Conservation (phyloP, 2,888 invertebrate genomes). For the Eristalinus sepulchralis region DNA sequence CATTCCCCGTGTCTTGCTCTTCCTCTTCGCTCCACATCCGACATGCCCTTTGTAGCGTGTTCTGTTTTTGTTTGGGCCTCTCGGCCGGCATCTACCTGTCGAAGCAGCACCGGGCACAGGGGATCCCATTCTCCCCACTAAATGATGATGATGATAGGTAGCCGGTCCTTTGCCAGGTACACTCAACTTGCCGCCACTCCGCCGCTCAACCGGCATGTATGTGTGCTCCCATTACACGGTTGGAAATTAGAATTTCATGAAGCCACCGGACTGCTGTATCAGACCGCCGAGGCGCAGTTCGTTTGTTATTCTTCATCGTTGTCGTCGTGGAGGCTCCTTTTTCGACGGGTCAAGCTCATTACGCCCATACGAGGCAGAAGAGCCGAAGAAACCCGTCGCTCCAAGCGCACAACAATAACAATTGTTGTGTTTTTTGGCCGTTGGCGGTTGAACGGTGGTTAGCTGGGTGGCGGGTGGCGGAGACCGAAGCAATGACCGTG, state of each 20-base stretch:
- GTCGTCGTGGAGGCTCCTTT: conserved; percentile 10
- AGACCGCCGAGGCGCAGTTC: conserved; percentile 20
- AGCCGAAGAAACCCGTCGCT: conserved; percentile 3
- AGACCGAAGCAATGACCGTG: conserved; percentile 59
- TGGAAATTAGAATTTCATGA: conserved; percentile 63
- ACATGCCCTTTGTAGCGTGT: conserved; percentile 56
- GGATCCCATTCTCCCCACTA: conserved; percentile 33
- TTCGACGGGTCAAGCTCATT: conserved; percentile 59
- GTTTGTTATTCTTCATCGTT: conserved; percentile 14
- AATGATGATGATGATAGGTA: conserved; percentile 49
- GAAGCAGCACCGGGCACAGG: conserved; percentile 31
- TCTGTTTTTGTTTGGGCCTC: conserved; percentile 3
- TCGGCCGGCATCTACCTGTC: conserved; percentile 43
- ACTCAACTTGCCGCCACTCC: neutral
- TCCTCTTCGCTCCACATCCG: conserved; percentile 25
- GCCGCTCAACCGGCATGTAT: neutral
- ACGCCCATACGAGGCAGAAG: conserved; percentile 43
- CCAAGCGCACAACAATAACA: conserved; percentile 41
- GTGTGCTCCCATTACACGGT: neutral
- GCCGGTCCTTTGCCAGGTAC: conserved; percentile 4
- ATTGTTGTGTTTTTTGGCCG: neutral
- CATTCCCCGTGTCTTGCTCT: neutral
- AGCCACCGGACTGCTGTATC: conserved; percentile 21
- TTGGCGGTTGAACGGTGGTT: neutral
- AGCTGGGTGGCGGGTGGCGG: conserved; percentile 8